phyloP scores from a whole-genome alignment of 2,113 vertebrate genomes.

The Bambusicola thoracicus region DNA sequence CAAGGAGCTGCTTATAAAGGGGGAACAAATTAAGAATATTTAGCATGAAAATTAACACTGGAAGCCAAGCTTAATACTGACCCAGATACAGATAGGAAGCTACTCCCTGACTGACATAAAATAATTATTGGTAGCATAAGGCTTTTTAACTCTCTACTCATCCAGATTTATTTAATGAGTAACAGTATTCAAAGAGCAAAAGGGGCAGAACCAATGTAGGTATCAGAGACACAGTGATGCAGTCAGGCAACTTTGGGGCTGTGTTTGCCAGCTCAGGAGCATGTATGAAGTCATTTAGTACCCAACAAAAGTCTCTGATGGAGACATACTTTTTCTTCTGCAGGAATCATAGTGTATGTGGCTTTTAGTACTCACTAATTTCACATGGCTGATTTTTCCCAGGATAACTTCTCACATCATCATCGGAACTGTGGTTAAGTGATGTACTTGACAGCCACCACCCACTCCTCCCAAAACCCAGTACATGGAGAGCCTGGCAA shows the following conservation, averaged over 20 bases:
- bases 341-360: neutral
- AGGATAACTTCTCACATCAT: neutral
- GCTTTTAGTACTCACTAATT: neutral
- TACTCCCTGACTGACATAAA: constrained; percentile 40
- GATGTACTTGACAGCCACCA: neutral
- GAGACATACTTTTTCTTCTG: neutral
- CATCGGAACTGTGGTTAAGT: neutral
- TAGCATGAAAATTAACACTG: constrained; percentile 37
- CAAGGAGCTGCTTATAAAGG: constrained; percentile 35
- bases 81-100: constrained; percentile 38
- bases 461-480: neutral
- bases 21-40: constrained; percentile 61
- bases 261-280: neutral
- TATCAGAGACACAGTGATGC: neutral
- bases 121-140: neutral
- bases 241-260: neutral
- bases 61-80: constrained; percentile 59
- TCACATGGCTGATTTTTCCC: neutral
- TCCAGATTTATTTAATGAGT: constrained; percentile 16
- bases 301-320: neutral
- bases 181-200: neutral
- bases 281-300: neutral
- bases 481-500: neutral
- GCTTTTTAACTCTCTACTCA: neutral
- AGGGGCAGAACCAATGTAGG: neutral